Evolutionary conservation across 92 coral and sea anemone genomes (phyloP), one percentile per base, ranked within the genome.

Genomic region (Palythoa grandiflora): DNA sequence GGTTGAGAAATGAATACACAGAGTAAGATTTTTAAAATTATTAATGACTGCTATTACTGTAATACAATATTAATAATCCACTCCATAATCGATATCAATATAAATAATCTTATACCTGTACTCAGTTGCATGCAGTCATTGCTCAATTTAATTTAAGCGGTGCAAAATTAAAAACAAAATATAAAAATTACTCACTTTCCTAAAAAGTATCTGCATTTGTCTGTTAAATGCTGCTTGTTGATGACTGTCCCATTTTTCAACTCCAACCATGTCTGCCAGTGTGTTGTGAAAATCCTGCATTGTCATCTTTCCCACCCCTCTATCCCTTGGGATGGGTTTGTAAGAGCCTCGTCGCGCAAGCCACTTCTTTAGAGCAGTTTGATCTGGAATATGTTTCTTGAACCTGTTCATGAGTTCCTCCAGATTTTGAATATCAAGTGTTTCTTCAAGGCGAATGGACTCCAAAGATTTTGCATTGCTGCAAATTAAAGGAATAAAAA

Each of bases 391-490:
- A 75, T 96, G 98, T 14, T 89, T 89, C 92, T 91, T 95, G 80
- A 96, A 96, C 63, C 95, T 87, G 65, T 79, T 90, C 98, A 96
- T 96, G 3, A 96, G 95, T 71, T 91, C 90, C 88, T 96, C 94
- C 11, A 96, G 94, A 39, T 88, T 94, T 17, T 89, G 91, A 55
- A 96, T 92, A 53, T 95, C 94, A 35, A 96, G 88, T 55, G 95
- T 93, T 50, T 96, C 98, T 72, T 96, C 98, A 50, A 96, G 89
- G 6, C 96, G 96, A 70, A 94, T 71, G 10, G 98, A 93, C 66
- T 91, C 98, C 90, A 93, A 21, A 1, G 84, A 80, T 80, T 93
- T 94, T 38, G 93, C 93, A 91, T 94, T 84, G 85, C 98, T 94
- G 78, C 1, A 52, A 3, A 37, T 9, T 6, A 11, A 1, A 54